Conservation (phyloP, 2,113 vertebrate species). For the Aegithalos caudatus region DNA sequence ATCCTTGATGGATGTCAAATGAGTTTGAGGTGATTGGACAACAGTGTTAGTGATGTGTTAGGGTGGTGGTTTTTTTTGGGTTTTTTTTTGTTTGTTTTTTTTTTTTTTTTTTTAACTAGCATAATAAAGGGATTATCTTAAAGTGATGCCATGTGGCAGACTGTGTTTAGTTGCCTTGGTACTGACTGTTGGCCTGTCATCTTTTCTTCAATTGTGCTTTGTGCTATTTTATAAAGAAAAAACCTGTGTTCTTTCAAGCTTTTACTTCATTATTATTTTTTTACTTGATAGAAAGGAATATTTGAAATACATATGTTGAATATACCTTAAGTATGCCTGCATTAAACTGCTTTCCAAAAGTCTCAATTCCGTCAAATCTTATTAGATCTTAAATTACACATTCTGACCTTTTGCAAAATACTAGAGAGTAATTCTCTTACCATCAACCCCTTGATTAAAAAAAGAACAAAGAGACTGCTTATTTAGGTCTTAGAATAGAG, state of each 20-base stretch:
- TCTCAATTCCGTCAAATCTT: not conserved
- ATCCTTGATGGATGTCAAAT: slow-evolving; percentile 62
- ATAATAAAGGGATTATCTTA: not conserved
- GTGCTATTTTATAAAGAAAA: not conserved
- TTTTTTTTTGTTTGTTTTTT: not conserved
- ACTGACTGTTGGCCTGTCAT: not conserved
- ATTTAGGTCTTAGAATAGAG: not conserved
- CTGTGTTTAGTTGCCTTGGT: not conserved
- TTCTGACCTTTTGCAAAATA: not conserved
- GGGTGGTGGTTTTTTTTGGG: not conserved
- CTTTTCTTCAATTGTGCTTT: not conserved
- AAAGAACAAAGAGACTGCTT: not conserved
- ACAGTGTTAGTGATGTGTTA: not conserved
- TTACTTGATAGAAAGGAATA: not conserved
- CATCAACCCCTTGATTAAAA: not conserved
- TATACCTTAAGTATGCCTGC: not conserved
- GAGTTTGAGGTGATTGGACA: slow-evolving; percentile 42
- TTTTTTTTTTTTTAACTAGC: not conserved
- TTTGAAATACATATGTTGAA: not conserved
- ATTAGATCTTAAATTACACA: not conserved
- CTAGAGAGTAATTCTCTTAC: not conserved
- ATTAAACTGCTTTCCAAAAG: not conserved
- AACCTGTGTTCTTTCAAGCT: fast-evolving
- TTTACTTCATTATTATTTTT: not conserved
- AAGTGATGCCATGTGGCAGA: not conserved